Evolutionary conservation across 2,797 vertebrate genomes (phyloP).

Genomic region (Sebastes minor): DNA sequence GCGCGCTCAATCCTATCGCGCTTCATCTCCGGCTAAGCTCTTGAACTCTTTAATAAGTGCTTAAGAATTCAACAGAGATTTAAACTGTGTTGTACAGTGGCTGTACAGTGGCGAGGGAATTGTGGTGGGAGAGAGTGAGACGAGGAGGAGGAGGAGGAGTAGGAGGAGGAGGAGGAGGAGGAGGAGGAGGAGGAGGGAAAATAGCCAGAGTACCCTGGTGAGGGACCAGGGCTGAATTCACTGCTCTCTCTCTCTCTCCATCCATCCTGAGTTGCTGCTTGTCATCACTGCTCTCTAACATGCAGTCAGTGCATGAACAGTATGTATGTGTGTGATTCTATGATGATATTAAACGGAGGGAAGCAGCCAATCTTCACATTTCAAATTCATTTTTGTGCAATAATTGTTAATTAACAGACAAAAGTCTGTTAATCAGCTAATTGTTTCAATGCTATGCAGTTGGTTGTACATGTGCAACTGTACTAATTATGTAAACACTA

Average conservation of each 20-base stretch:
- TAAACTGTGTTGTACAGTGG: constrained; percentile 44
- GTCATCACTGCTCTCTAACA: constrained; percentile 9
- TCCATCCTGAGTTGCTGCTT: constrained; percentile 5
- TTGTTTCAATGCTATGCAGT: neutral
- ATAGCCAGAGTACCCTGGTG: neutral
- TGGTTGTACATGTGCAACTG: neutral
- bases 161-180: neutral
- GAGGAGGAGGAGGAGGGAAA: neutral
- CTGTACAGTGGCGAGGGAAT: constrained; percentile 22
- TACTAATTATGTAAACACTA: neutral
- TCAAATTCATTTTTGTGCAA: neutral
- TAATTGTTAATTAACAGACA: neutral
- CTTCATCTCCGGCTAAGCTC: constrained; percentile 44
- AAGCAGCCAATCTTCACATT: neutral
- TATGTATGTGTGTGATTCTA: neutral
- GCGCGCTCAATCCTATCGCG: neutral
- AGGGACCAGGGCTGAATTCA: constrained; percentile 20
- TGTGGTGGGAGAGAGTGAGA: constrained; percentile 1
- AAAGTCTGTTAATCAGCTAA: neutral
- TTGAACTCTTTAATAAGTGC: constrained; percentile 65
- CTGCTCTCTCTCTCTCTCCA: constrained; percentile 8
- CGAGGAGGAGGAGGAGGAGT: neutral
- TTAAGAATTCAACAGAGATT: constrained; percentile 62
- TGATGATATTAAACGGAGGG: neutral
- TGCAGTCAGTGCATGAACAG: neutral